A percentile compares a stretch with the other conserved stretches of the same genome.
phyloP scores from a whole-genome alignment of 53 echinoderm and acorn worm species.

The Arbacia lixula region DNA sequence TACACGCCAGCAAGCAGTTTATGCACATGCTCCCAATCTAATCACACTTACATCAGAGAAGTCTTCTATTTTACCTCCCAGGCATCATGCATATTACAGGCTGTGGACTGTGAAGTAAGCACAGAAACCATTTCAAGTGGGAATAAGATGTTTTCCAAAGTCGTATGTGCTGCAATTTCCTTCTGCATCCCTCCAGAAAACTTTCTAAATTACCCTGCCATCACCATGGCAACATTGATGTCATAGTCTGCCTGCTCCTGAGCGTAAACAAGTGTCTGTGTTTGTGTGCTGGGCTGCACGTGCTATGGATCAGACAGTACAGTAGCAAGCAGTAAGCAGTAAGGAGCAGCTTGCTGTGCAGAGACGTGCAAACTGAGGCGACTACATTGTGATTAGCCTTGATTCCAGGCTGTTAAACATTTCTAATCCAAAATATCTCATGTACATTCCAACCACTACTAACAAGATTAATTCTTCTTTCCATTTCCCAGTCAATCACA shows the following conservation, averaged over 20 bases:
- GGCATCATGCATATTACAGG: background rate
- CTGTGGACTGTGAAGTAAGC: background rate
- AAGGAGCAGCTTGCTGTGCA: too few species aligned
- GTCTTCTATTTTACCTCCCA: background rate
- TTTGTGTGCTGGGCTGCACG: slow-evolving; percentile 18
- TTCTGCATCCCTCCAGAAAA: slow-evolving; percentile 53
- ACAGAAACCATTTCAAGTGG: slow-evolving; percentile 24
- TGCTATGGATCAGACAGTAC: slow-evolving; percentile 8
- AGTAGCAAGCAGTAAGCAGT: too few species aligned
- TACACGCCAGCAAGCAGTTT: too few species aligned
- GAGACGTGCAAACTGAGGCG: too few species aligned
- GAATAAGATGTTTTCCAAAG: slow-evolving; percentile 48
- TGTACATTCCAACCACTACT: too few species aligned
- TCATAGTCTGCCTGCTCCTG: slow-evolving; percentile 46
- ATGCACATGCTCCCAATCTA: too few species aligned
- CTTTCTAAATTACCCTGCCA: slow-evolving; percentile 37
- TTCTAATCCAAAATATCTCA: too few species aligned
- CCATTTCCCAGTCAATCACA: too few species aligned
- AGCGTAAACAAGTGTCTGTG: slow-evolving; percentile 49
- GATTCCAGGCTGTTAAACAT: too few species aligned
- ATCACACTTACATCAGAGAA: background rate
- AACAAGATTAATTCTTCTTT: too few species aligned
- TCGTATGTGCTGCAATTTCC: slow-evolving; percentile 31
- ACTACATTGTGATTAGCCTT: too few species aligned
- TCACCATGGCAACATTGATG: slow-evolving; percentile 59